These are phyloP conservation scores for Plebejus argus DNA, from an alignment of 2,888 invertebrate genomes.

Conservation along the genomic window DNA sequence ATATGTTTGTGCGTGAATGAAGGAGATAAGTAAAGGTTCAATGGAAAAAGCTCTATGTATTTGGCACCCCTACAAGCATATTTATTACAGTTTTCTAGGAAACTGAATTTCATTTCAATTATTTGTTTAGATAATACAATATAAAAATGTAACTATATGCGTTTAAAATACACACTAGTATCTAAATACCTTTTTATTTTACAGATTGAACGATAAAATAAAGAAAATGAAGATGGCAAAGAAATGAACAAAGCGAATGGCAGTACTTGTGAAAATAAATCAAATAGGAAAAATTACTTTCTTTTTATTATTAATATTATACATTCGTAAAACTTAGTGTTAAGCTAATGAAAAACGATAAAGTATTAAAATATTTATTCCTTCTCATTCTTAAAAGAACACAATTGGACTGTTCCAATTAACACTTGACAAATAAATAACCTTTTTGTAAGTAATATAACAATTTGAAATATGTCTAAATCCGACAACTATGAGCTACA, in stretches of 20 bases:
- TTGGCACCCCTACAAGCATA: too few relatives aligned
- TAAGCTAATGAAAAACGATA: background rate
- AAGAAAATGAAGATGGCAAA: constrained; percentile 11
- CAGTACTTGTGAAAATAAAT: background rate
- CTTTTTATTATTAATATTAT: background rate
- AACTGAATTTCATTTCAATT: too few relatives aligned
- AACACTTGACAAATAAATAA: background rate
- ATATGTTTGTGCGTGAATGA: too few relatives aligned
- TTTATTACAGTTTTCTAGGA: too few relatives aligned
- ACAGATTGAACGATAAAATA: constrained; percentile 1
- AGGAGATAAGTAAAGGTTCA: too few relatives aligned
- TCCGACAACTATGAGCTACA: background rate
- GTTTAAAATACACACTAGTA: too few relatives aligned
- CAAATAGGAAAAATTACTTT: background rate
- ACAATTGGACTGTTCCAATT: background rate
- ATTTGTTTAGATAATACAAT: too few relatives aligned
- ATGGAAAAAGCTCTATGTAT: too few relatives aligned
- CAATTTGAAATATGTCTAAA: background rate
- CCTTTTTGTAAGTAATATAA: background rate
- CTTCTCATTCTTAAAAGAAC: background rate
- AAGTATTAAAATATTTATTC: constrained; percentile 5
- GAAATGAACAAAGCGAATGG: background rate
- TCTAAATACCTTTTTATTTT: background rate
- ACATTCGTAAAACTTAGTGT: background rate
- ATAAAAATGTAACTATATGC: too few relatives aligned